Evolutionary conservation across 2,113 vertebrate species (phyloP), one percentile per base, ranked within the genome.

Genomic region (Paramisgurnus dabryanus): DNA sequence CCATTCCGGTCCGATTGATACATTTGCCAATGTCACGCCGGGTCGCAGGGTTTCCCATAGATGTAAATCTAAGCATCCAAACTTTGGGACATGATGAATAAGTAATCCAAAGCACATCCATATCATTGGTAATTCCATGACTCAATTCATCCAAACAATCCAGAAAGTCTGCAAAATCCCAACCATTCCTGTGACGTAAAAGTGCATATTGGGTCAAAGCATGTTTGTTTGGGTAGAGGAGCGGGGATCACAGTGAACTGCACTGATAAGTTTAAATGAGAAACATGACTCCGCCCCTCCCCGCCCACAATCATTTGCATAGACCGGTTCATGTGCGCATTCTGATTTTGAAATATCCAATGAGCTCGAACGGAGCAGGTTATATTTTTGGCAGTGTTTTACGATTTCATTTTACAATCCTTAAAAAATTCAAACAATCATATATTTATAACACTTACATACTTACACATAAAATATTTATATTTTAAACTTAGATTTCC

Each of bases 281-380:
- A 87, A 89, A 89, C 80, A 92, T 89, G 90, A 89, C 92, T 91
- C 88, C 91, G 76, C 83, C 82, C 86, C 76, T 89, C 87, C 89
- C 89, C 86, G 79, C 75, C 78, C 82, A 80, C 82, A 82, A 75
- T 65, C 78, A 92, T 92, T 90, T 90, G 86, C 91, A 89, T 87
- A 86, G 87, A 91, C 85, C 88, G 87, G 85, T 86, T 68, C 57
- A 4, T 50, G 50, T n/a, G 11, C 9, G 34, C 64, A 17, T 67
- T 43, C 49, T 60, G 79, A 43, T 77, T 76, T 67, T 53, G 27
- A 66, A 77, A 67, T 67, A 41, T 13, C 61, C 75, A 77, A 77
- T 77, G 63, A 66, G 47, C 63, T 77, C 75, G 55, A 27, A 55
- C 41, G 57, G 60, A 34, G 27, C 4, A 63, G 43, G 7, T 34